Percentiles rank a stretch among this genome's conserved stretches.
Conservation (phyloP, 1,140 invertebrate genomes). For the Procambarus clarkii region DNA sequence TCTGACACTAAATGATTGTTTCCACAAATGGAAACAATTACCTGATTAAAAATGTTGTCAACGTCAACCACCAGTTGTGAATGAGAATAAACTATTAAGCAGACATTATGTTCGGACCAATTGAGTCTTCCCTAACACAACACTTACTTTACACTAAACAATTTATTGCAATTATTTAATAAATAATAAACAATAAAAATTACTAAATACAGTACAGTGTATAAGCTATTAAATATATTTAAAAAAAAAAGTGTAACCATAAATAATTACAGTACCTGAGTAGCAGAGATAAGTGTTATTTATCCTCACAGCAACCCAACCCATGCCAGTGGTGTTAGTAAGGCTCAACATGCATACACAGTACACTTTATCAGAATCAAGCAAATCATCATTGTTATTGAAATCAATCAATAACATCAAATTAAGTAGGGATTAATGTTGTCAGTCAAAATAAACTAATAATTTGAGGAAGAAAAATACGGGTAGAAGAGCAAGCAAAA, state of each 20-base stretch:
- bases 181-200: neutral
- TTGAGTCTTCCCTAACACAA: neutral
- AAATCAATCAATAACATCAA: neutral
- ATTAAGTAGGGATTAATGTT: neutral
- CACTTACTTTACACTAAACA: too few relatives aligned
- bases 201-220: neutral
- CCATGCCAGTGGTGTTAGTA: neutral
- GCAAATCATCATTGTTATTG: neutral
- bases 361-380: neutral
- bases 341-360: neutral
- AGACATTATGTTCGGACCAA: neutral
- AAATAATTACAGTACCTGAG: neutral
- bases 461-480: neutral
- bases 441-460: neutral
- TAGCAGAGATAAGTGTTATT: neutral
- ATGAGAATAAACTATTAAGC: neutral
- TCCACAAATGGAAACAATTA: too few relatives aligned
- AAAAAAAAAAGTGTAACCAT: neutral
- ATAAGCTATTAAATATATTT: neutral
- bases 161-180: too few relatives aligned
- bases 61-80: neutral
- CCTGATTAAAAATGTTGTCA: neutral
- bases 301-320: neutral
- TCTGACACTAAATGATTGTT: neutral
- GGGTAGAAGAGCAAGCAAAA: neutral